A percentile compares a stretch with the other conserved stretches of the same genome.
phyloP scores from a whole-genome alignment of 2,888 invertebrate genomes.

The Pachliopta kotzebuea region DNA sequence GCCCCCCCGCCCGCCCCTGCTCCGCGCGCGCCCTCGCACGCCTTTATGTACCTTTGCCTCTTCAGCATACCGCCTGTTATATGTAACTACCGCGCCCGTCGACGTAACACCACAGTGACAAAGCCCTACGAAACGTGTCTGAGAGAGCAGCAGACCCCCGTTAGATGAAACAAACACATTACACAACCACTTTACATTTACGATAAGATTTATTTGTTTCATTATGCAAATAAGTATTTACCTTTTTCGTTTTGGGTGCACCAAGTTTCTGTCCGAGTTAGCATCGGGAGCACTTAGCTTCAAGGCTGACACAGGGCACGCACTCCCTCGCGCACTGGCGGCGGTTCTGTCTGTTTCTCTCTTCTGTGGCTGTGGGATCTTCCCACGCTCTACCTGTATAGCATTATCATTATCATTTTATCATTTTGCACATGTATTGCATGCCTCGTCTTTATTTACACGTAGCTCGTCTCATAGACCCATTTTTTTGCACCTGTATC shows the following conservation, averaged over 20 bases:
- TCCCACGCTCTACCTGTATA: conserved; percentile 60
- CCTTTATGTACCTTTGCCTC: conserved; percentile 67
- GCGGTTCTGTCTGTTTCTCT: conserved; percentile 81
- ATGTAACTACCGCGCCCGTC: conserved; percentile 61
- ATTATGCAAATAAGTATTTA: conserved; percentile 36
- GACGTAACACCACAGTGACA: conserved; percentile 74
- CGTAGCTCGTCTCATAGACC: conserved; percentile 27
- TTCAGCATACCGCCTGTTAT: conserved; percentile 73
- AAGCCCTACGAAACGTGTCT: conserved; percentile 80
- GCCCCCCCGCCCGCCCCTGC: conserved; percentile 52
- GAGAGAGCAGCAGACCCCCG: conserved; percentile 82
- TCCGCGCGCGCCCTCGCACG: conserved; percentile 66
- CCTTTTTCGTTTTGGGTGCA: conserved; percentile 63
- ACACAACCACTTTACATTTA: conserved; percentile 75
- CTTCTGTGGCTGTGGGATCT: conserved; percentile 80
- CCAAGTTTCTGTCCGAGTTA: conserved; percentile 57
- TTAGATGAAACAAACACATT: conserved; percentile 72
- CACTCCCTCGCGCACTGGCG: conserved; percentile 76
- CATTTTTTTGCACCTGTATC: conserved; percentile 20
- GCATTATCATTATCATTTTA: conserved; percentile 42
- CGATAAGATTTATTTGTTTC: conserved; percentile 56
- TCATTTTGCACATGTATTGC: conserved; percentile 24
- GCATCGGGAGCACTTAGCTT: conserved; percentile 71
- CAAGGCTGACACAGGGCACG: conserved; percentile 73
- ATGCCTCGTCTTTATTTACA: conserved; percentile 22